phyloP scores from a whole-genome alignment of 2,113 vertebrate genomes.

The Aphelocoma coerulescens region DNA sequence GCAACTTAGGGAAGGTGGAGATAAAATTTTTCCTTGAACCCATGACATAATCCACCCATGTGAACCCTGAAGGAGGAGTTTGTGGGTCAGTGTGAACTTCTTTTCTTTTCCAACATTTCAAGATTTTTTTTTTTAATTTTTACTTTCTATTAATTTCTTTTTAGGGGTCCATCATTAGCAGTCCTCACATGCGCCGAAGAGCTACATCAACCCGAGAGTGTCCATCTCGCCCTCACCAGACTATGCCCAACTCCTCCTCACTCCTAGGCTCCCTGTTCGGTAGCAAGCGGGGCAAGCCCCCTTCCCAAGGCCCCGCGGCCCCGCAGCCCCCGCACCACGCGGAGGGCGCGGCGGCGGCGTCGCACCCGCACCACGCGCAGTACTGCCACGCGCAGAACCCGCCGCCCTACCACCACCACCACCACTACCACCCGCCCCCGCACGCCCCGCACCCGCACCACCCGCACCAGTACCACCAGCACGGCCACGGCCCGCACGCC shows the following conservation, averaged over 20 bases:
- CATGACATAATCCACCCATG: background rate
- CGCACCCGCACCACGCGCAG: conserved; percentile 67
- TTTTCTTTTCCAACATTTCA: conserved; percentile 51
- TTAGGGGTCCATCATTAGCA: conserved; percentile 99
- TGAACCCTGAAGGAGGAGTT: conserved; percentile 49
- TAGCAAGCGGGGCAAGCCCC: conserved; percentile 84
- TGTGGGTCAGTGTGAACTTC: conserved; percentile 63
- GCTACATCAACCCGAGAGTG: conserved; percentile 89
- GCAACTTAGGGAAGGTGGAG: background rate
- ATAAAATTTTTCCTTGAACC: background rate
- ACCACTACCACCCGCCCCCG: conserved; percentile 90
- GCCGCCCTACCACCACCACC: conserved; percentile 92
- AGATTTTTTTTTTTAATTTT: conserved; percentile 78
- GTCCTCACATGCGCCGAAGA: conserved; percentile 91
- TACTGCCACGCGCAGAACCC: conserved; percentile 89
- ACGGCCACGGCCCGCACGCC: conserved; percentile 65
- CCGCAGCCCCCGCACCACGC: conserved; percentile 60
- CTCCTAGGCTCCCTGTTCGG: conserved; percentile 93
- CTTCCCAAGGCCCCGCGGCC: conserved; percentile 77
- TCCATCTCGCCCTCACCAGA: conserved; percentile 88
- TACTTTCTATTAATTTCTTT: conserved; percentile 82
- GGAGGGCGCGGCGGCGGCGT: conserved; percentile 61
- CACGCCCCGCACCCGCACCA: conserved; percentile 76
- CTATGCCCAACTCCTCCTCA: conserved; percentile 90
- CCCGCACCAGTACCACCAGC: conserved; percentile 79